phyloP scores from a whole-genome alignment of 2,888 invertebrate genomes.

The Copidosoma aretas region DNA sequence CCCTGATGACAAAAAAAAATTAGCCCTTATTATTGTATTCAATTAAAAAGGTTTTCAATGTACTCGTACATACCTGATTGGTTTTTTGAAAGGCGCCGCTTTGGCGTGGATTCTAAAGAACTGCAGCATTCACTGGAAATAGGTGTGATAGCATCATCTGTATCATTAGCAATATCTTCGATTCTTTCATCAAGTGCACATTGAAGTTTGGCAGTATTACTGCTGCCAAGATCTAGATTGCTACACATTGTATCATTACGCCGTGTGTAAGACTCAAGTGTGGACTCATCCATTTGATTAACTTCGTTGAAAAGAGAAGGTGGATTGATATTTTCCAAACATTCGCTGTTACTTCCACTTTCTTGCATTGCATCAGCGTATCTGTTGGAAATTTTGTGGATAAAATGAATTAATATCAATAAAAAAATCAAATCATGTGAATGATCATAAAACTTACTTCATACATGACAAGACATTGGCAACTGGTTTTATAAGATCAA shows the following conservation, averaged over 20 bases:
- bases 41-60: background rate
- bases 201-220: conserved; percentile 47
- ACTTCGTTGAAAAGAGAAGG: conserved; percentile 77
- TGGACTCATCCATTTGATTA: conserved; percentile 66
- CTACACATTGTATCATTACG: conserved; percentile 66
- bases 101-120: conserved; percentile 79
- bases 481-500: conserved; percentile 68
- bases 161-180: conserved; percentile 67
- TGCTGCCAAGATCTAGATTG: conserved; percentile 64
- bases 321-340: conserved; percentile 73
- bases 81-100: conserved; percentile 65
- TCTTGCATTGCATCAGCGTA: conserved; percentile 56
- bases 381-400: conserved; percentile 15
- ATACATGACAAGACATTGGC: conserved; percentile 64
- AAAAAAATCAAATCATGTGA: background rate
- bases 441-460: conserved; percentile 45
- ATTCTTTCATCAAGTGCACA: conserved; percentile 43
- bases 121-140: conserved; percentile 71
- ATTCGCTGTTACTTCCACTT: conserved; percentile 65
- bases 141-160: conserved; percentile 69
- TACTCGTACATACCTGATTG: conserved; percentile 27
- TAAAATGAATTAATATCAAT: background rate
- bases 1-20: conserved; percentile 16
- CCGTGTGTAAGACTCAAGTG: conserved; percentile 60
- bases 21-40: background rate